Conservation (phyloP, 2,797 vertebrate genomes). For the Sebastiscus tertius region DNA sequence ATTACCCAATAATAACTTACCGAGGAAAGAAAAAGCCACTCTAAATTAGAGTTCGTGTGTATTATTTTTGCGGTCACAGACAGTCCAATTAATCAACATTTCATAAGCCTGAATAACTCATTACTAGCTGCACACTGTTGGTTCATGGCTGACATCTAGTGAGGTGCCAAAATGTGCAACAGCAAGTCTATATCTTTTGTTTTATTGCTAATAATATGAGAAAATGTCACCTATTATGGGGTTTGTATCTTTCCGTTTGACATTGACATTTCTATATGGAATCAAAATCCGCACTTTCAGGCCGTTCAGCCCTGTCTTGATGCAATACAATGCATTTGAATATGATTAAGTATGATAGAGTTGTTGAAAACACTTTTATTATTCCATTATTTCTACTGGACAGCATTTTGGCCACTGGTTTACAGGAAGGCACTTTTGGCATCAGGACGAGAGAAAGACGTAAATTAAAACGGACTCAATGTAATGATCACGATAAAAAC, state of each 20-base stretch:
- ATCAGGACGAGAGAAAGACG: slow-evolving; percentile 24
- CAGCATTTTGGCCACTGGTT: slow-evolving; percentile 48
- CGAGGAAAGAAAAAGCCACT: slow-evolving; percentile 28
- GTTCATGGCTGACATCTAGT: slow-evolving; percentile 10
- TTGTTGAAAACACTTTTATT: slow-evolving; percentile 61
- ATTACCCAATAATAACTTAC: slow-evolving; percentile 45
- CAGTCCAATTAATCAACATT: slow-evolving; percentile 62
- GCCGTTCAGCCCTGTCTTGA: not conserved
- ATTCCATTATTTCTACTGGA: slow-evolving; percentile 55
- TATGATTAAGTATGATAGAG: slow-evolving; percentile 49
- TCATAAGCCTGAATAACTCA: slow-evolving; percentile 58
- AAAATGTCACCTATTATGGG: not conserved
- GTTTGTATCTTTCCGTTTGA: not conserved
- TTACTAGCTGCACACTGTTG: slow-evolving; percentile 26
- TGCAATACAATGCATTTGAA: slow-evolving; percentile 26
- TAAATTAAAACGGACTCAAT: slow-evolving; percentile 51
- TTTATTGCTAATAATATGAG: not conserved
- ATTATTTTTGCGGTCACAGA: slow-evolving; percentile 33
- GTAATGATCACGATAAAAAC: slow-evolving; percentile 50
- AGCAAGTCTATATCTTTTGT: not conserved
- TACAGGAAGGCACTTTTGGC: slow-evolving; percentile 29
- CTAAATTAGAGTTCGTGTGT: slow-evolving; percentile 34
- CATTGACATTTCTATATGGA: slow-evolving; percentile 5
- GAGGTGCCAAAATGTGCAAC: not conserved
- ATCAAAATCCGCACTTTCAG: slow-evolving; percentile 1